A percentile compares a stretch with the other conserved stretches of the same genome.
Conservation (phyloP, 2,888 invertebrate species). For the Nephrocerus scutellatus region DNA sequence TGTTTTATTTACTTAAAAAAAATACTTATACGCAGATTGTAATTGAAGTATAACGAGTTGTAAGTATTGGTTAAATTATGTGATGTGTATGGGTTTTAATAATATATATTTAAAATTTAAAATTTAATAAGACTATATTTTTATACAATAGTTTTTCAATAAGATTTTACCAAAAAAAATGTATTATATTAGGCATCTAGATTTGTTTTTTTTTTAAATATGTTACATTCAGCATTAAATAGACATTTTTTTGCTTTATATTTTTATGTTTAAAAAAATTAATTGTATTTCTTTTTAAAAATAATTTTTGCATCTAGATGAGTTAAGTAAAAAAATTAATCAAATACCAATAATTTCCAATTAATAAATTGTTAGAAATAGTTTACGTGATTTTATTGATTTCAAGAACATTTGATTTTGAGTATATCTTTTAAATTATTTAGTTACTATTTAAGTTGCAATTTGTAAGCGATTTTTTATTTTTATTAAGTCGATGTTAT, state of each 20-base stretch:
- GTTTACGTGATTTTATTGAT: not conserved
- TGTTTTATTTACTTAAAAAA: too few relatives aligned
- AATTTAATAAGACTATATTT: too few relatives aligned
- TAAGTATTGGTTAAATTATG: too few relatives aligned
- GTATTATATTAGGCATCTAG: conserved; percentile 1
- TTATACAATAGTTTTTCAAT: too few relatives aligned
- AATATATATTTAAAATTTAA: too few relatives aligned
- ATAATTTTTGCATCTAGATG: conserved; percentile 9
- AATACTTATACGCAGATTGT: too few relatives aligned
- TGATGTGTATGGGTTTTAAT: too few relatives aligned
- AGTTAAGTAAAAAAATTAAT: conserved; percentile 6
- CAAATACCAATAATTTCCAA: not conserved
- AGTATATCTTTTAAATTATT: not conserved
- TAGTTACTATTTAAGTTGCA: conserved; percentile 3
- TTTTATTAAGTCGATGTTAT: conserved; percentile 1
- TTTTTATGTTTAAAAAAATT: not conserved
- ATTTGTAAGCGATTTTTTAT: conserved; percentile 4
- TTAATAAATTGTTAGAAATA: conserved; percentile 6
- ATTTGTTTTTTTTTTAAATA: conserved; percentile 1
- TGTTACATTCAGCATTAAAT: conserved; percentile 5
- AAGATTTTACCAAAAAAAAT: too few relatives aligned
- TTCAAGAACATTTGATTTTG: not conserved
- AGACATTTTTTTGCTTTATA: not conserved
- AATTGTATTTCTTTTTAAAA: conserved; percentile 3
- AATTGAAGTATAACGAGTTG: too few relatives aligned